A percentile compares a stretch with the other conserved stretches of the same genome.
These are phyloP conservation scores for Lasaia peninsularis DNA, from an alignment of 1,140 invertebrate species.

Conservation along the genomic window DNA sequence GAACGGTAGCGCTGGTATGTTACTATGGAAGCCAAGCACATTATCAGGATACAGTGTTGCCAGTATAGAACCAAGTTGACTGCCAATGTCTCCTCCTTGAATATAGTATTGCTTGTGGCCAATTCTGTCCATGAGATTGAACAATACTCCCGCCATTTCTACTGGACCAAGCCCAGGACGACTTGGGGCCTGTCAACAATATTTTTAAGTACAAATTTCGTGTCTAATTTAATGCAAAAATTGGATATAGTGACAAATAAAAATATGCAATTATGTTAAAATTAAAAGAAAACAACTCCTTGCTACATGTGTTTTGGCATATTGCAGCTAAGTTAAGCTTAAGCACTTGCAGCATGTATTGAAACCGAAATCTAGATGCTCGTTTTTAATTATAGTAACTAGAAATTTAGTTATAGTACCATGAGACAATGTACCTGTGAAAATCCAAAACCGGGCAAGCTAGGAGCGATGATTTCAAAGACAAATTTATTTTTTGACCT, in stretches of 20 bases:
- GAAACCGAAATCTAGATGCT: too few species aligned
- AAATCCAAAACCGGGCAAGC: constrained; percentile 91
- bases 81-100: constrained; percentile 91
- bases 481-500: constrained; percentile 80
- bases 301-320: too few species aligned
- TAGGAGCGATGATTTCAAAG: constrained; percentile 89
- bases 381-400: too few species aligned
- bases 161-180: constrained; percentile 80
- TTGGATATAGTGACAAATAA: too few species aligned
- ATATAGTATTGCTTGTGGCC: constrained; percentile 86
- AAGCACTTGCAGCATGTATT: too few species aligned
- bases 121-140: constrained; percentile 89
- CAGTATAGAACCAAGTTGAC: constrained; percentile 79
- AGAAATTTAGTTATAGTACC: too few species aligned
- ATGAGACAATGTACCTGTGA: constrained; percentile 85
- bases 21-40: constrained; percentile 78
- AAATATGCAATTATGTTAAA: too few species aligned
- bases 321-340: too few species aligned
- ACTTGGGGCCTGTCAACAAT: constrained; percentile 66
- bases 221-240: too few species aligned
- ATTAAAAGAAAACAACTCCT: too few species aligned
- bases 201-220: constrained; percentile 1
- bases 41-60: constrained; percentile 84
- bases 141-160: constrained; percentile 85
- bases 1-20: constrained; percentile 39